Conservation (phyloP, 2,888 invertebrate species). For the Tortricodes alternella region DNA sequence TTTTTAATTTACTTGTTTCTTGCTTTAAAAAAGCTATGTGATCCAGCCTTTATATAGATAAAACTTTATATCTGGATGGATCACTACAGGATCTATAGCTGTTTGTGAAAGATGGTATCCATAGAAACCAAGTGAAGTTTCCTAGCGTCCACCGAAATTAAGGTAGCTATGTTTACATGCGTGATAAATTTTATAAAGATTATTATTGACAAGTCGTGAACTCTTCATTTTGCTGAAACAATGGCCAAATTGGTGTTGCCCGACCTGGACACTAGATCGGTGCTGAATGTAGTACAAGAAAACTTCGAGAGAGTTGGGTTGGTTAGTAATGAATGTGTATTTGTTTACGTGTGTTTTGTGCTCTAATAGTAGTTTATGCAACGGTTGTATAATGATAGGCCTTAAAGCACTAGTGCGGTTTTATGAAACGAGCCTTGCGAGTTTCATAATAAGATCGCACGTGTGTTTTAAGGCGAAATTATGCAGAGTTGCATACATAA, state of each 20-base stretch:
- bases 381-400: too few relatives aligned
- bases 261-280: slow-evolving; percentile 57
- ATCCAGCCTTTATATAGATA: too few relatives aligned
- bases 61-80: neutral
- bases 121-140: slow-evolving; percentile 19
- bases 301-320: slow-evolving; percentile 59
- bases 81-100: neutral
- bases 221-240: neutral
- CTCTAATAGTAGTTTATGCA: neutral
- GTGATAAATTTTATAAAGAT: neutral
- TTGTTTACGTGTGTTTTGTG: neutral
- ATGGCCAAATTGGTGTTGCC: slow-evolving; percentile 51
- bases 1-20: too few relatives aligned
- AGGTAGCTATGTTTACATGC: slow-evolving; percentile 27
- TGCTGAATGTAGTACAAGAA: slow-evolving; percentile 68
- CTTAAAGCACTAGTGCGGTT: too few relatives aligned
- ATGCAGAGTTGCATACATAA: too few relatives aligned
- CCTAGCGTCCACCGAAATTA: neutral
- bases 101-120: neutral
- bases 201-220: neutral
- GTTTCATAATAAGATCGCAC: too few relatives aligned
- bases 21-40: too few relatives aligned
- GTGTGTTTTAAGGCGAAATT: too few relatives aligned
- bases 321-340: slow-evolving; percentile 49
- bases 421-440: too few relatives aligned